Base-by-base conservation (phyloP, 1,140 invertebrate species). In the Drosophila littoralis region DNA sequence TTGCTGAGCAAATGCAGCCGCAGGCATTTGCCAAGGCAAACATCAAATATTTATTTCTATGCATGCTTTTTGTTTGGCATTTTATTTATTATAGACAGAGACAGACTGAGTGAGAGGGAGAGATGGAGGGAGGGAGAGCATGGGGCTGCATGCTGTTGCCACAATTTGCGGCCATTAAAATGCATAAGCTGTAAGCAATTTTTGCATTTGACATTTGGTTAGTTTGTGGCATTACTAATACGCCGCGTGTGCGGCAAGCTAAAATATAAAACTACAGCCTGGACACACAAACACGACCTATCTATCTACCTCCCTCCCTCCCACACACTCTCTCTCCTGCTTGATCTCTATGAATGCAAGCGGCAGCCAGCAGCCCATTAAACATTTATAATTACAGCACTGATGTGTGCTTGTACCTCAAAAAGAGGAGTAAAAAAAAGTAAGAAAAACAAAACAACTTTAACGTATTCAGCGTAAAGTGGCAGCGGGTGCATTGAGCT, bases 141-240 rank as follows among this genome's bases (percentile, higher is more conserved):
- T 22, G 2, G 13, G 32, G 17, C 17, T 22, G 33, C 4, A 22
- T 8, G n/a, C 17, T 40, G 15, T 6, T 55, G 42, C 79, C 79
- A 83, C 82, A 83, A 83, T 83, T 86, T 86, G 84, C 79, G 79
- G 63, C 76, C 84, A 86, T 88, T 88, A 88, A 88, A 88, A 89
- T 88, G 84, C 84, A 88, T 68, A 88, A 81, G 79, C 76, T 68
- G 68, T 77, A 76, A 79, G 74, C 69, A 75, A 61, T 67, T 88
- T 77, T 78, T 78, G 55, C 76, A 78, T 78, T 75, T 78, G 76
- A 78, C 76, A 78, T 75, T 75, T 75, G 42, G 48, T 7, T 59
- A 50, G 65, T 63, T 28, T 60, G 38, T 55, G 51, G 7, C 64
- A 59, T 63, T 55, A 77, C 71, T 69, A 61, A 75, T 75, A 75